Conservation (phyloP, 1,140 invertebrate species). For the Macrobrachium nipponense region DNA sequence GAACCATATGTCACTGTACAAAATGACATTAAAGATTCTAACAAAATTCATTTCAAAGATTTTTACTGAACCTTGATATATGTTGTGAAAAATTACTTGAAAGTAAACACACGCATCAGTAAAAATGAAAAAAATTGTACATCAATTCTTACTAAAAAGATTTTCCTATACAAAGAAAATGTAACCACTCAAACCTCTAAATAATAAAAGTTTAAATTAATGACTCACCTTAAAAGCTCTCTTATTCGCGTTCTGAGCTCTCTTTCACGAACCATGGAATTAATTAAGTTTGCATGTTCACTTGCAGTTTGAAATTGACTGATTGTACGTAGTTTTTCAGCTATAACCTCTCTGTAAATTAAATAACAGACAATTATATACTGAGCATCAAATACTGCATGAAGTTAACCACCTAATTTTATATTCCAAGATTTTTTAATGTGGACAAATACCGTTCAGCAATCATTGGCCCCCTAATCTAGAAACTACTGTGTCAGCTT, state of each 20-base stretch:
- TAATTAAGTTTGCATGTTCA: conserved; percentile 84
- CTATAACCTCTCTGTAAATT: conserved; percentile 68
- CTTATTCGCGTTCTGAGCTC: conserved; percentile 84
- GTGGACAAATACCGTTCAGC: not conserved
- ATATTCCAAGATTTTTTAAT: no score
- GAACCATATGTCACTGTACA: no score
- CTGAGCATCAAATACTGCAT: not conserved
- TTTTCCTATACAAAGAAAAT: no score
- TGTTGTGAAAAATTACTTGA: no score
- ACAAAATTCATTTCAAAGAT: no score
- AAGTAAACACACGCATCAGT: no score
- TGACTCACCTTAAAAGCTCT: conserved; percentile 76
- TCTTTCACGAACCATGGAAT: conserved; percentile 83
- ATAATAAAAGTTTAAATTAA: not conserved
- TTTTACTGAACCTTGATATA: no score
- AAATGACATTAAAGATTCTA: no score
- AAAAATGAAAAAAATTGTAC: no score
- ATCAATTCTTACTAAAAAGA: no score
- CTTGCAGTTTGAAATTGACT: conserved; percentile 87
- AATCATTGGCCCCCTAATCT: not conserved
- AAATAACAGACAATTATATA: not conserved
- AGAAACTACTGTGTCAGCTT: no score
- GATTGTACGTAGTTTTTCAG: conserved; percentile 84
- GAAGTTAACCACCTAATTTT: not conserved
- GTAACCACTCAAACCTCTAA: not conserved